phyloP scores from a whole-genome alignment of 1,140 invertebrate genomes.

The Pogonomyrmex barbatus region DNA sequence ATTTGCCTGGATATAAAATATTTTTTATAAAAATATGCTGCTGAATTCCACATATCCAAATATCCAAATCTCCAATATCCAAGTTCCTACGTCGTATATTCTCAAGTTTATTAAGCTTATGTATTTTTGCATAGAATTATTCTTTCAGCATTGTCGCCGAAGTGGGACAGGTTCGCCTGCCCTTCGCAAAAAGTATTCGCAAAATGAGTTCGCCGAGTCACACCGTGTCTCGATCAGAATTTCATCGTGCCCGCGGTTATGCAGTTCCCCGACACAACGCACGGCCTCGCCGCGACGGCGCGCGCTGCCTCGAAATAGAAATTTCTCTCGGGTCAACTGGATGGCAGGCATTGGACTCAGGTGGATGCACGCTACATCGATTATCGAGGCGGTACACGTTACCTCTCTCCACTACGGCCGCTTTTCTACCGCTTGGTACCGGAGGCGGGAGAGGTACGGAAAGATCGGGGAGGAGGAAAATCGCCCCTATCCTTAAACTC shows the following conservation, averaged over 20 bases:
- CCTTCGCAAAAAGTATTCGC: conserved; percentile 40
- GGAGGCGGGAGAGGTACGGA: neutral
- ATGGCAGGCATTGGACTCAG: conserved; percentile 55
- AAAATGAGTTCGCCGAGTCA: conserved; percentile 33
- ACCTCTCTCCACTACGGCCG: neutral
- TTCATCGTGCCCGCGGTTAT: conserved; percentile 50
- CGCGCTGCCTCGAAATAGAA: conserved; percentile 46
- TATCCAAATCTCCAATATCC: neutral
- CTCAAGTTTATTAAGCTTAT: neutral
- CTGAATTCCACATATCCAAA: neutral
- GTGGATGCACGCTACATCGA: conserved; percentile 72
- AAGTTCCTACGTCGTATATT: neutral
- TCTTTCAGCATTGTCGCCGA: neutral
- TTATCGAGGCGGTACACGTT: conserved; percentile 63
- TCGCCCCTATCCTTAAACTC: conserved; percentile 61
- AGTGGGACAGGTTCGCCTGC: neutral
- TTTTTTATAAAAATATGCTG: neutral
- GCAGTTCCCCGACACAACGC: conserved; percentile 14
- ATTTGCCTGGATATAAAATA: neutral
- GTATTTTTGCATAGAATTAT: neutral
- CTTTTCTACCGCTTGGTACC: neutral
- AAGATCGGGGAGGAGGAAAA: neutral
- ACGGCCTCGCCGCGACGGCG: neutral
- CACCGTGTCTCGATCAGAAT: conserved; percentile 45
- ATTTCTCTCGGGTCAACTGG: conserved; percentile 64